Percentiles rank a stretch among this genome's conserved stretches.
phyloP scores from a whole-genome alignment of 2,113 vertebrate genomes.

The Nesospiza acunhae region DNA sequence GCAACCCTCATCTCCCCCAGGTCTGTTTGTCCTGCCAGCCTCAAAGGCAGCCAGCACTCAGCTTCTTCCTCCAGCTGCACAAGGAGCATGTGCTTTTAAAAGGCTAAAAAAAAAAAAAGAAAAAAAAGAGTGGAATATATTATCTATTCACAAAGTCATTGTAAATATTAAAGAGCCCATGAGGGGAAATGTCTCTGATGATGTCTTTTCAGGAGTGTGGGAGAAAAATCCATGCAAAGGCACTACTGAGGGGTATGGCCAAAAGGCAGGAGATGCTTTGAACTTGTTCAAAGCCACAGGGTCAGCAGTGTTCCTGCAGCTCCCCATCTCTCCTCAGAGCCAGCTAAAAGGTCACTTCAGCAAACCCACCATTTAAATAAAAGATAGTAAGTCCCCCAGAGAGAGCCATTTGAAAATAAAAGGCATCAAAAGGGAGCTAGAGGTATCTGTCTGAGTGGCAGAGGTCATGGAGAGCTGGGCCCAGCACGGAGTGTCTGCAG shows the following conservation, averaged over 20 bases:
- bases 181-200: slow-evolving; percentile 16
- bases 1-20: neutral
- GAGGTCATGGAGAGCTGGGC: neutral
- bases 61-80: neutral
- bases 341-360: slow-evolving; percentile 13
- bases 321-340: neutral
- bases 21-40: neutral
- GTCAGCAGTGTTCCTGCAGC: neutral
- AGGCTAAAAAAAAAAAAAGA: neutral
- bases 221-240: slow-evolving; percentile 26
- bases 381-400: neutral
- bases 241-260: neutral
- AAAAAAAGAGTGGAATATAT: slow-evolving; percentile 33
- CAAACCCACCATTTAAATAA: neutral
- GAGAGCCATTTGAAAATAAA: slow-evolving; percentile 10
- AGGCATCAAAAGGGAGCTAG: neutral
- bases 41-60: neutral
- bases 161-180: slow-evolving; percentile 35
- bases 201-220: slow-evolving; percentile 8
- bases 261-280: slow-evolving; percentile 14
- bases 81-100: neutral
- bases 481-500: neutral
- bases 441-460: neutral
- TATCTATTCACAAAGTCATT: slow-evolving; percentile 2
- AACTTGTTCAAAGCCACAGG: slow-evolving; percentile 28